Percentiles rank a stretch among this genome's conserved stretches.
Evolutionary conservation across 2,113 vertebrate species (phyloP).

Genomic region (Plecturocebus donacophilus): DNA sequence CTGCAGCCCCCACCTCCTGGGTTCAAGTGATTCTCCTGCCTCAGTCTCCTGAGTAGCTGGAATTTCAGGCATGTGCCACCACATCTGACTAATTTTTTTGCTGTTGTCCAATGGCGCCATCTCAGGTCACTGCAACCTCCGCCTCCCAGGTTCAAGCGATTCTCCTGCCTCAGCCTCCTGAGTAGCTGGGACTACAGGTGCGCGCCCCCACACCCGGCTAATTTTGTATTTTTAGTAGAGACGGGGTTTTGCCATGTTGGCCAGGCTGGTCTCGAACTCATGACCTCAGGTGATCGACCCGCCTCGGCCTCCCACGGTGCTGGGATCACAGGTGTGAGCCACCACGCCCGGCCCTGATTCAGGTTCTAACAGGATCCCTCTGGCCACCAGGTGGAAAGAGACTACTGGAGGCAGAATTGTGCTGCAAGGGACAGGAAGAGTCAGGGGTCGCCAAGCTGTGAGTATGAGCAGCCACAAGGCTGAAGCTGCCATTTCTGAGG

Average conservation of each 20-base stretch:
- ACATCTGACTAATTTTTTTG: no score
- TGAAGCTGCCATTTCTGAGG: accelerated
- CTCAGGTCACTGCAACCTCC: neutral
- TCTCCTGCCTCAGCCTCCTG: neutral
- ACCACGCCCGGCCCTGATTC: neutral
- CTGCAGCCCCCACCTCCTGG: no score
- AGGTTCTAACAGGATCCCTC: neutral
- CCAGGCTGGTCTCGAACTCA: neutral
- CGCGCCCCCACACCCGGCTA: neutral
- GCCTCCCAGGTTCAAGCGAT: neutral
- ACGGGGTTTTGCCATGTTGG: neutral
- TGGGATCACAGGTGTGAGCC: neutral
- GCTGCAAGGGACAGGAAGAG: neutral
- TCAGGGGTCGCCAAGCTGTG: neutral
- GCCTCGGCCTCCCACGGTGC: neutral
- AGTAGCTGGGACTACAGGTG: neutral
- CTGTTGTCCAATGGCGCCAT: neutral
- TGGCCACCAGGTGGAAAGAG: neutral
- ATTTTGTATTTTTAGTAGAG: neutral
- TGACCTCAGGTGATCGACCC: neutral
- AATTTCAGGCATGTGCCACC: no score
- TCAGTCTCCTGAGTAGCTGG: no score
- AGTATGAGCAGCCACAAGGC: neutral
- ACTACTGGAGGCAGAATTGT: neutral
- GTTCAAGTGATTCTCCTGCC: no score